A percentile compares a stretch with the other conserved stretches of the same genome.
phyloP scores from a whole-genome alignment of 2,888 invertebrate species.

The Volucella inflata region DNA sequence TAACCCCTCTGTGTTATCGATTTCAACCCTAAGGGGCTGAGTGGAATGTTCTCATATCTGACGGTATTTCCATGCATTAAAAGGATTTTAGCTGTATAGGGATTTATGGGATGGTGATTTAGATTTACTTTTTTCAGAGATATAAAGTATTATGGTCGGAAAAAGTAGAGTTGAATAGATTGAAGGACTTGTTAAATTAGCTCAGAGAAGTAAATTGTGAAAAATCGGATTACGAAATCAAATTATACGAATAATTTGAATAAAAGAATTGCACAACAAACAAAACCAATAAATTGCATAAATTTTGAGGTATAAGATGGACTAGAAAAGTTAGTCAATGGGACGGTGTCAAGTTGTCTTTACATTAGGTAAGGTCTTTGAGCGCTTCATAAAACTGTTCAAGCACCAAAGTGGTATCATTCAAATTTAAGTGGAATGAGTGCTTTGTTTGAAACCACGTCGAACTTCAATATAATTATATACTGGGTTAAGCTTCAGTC shows the following conservation, averaged over 20 bases:
- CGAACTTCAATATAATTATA: no score
- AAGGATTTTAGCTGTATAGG: constrained; percentile 41
- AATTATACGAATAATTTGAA: constrained; percentile 28
- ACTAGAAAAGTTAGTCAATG: no score
- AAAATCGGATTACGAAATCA: not conserved
- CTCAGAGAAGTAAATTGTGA: not conserved
- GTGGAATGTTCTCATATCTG: constrained; percentile 6
- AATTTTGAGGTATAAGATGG: no score
- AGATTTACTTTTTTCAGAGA: constrained; percentile 31
- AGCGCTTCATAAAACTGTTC: no score
- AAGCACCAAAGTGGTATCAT: no score
- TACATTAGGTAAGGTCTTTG: no score
- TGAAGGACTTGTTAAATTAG: constrained; percentile 11
- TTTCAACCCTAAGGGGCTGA: constrained; percentile 17
- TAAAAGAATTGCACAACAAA: not conserved
- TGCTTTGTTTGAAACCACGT: no score
- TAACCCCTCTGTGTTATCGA: constrained; percentile 20
- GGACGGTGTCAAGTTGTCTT: no score
- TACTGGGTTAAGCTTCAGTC: no score
- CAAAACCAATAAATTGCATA: no score
- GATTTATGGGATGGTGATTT: constrained; percentile 47
- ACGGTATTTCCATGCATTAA: constrained; percentile 45
- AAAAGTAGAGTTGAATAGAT: not conserved
- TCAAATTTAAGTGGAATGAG: no score
- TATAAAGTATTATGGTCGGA: not conserved